Evolutionary conservation across 2,113 vertebrate genomes (phyloP).

Genomic region (Mastomys coucha): DNA sequence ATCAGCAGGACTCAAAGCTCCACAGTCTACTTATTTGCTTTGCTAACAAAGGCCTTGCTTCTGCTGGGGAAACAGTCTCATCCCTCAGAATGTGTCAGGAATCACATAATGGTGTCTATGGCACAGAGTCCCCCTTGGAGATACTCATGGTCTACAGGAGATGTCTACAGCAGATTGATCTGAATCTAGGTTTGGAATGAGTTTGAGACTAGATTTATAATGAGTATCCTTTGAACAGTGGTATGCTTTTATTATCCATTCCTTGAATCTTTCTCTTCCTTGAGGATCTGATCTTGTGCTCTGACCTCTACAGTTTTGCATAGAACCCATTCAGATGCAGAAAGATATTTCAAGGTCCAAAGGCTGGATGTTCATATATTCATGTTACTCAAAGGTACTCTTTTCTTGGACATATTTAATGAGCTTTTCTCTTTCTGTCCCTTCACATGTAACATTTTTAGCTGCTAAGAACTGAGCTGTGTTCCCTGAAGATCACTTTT

Average conservation of each 20-base stretch:
- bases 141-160: background rate
- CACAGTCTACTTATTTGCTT: conserved; percentile 66
- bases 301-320: conserved; percentile 7
- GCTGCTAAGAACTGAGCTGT: background rate
- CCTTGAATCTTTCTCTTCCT: conserved; percentile 51
- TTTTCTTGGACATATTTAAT: background rate
- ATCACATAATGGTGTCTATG: background rate
- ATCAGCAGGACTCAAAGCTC: conserved; percentile 60
- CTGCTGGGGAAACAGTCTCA: background rate
- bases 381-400: background rate
- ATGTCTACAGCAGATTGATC: background rate
- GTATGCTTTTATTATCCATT: conserved; percentile 39
- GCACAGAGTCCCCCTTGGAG: background rate
- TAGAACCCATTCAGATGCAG: background rate
- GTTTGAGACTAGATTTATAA: conserved; percentile 31
- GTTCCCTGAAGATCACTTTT: background rate
- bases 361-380: background rate
- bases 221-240: background rate
- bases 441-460: background rate
- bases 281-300: conserved; percentile 18
- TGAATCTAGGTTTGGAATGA: conserved; percentile 11
- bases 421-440: background rate
- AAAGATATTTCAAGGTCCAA: background rate
- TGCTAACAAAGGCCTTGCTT: conserved; percentile 69
- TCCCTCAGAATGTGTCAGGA: background rate